These are phyloP conservation scores for Drosophila neutralis DNA, from an alignment of 2,888 invertebrate species.

Conservation along the genomic window DNA sequence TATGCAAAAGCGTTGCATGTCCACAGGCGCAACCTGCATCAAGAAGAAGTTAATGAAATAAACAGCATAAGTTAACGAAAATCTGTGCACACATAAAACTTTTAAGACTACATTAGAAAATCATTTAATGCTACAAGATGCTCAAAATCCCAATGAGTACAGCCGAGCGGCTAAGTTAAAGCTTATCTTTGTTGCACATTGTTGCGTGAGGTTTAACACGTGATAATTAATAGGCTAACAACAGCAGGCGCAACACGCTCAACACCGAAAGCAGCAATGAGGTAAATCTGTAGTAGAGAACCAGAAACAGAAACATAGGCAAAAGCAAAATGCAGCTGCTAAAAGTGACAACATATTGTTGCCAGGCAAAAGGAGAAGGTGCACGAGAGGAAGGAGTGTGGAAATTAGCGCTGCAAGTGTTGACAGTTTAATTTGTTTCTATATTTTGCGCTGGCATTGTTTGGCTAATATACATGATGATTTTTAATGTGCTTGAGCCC, in stretches of 20 bases:
- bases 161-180: not conserved
- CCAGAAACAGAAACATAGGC: constrained; percentile 1
- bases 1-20: constrained; percentile 41
- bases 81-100: not conserved
- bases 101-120: not conserved
- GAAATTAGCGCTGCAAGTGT: constrained; percentile 43
- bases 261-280: constrained; percentile 9
- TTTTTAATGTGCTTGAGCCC: constrained; percentile 1
- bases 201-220: constrained; percentile 12
- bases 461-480: not conserved
- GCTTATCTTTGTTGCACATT: constrained; percentile 20
- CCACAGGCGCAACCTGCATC: constrained; percentile 23
- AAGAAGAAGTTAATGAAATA: not conserved
- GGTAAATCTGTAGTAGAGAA: constrained; percentile 15
- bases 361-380: not conserved
- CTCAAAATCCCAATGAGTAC: not conserved
- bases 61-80: not conserved
- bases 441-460: constrained; percentile 24
- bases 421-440: constrained; percentile 34
- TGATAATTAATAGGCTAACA: constrained; percentile 38
- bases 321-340: constrained; percentile 12
- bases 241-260: constrained; percentile 17
- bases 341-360: constrained; percentile 17
- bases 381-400: constrained; percentile 25
- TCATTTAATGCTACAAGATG: not conserved